A percentile compares a stretch with the other conserved stretches of the same genome.
These are phyloP conservation scores for Brachyhypopomus occidentalis DNA, from an alignment of 2,113 vertebrate species.

Conservation along the genomic window DNA sequence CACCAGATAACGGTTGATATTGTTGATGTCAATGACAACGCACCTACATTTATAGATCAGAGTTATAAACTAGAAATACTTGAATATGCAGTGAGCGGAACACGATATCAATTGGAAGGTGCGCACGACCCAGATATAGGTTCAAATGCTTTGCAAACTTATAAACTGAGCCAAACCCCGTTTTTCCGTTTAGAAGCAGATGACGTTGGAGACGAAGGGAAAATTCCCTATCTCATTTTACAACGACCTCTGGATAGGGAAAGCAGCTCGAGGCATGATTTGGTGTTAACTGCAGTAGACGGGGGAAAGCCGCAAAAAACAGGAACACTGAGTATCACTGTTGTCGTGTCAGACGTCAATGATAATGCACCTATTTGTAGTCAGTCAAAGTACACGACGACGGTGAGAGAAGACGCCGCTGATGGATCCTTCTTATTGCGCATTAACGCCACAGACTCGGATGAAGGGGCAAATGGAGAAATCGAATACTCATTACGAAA, in stretches of 20 bases:
- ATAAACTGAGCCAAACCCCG: conserved; percentile 65
- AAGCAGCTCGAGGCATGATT: conserved; percentile 52
- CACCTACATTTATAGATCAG: conserved; percentile 65
- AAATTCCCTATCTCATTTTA: conserved; percentile 70
- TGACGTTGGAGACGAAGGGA: conserved; percentile 72
- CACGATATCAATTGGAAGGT: conserved; percentile 70
- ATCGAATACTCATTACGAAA: conserved; percentile 68
- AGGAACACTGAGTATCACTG: conserved; percentile 63
- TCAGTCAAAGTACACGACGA: conserved; percentile 67
- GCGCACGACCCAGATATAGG: conserved; percentile 73
- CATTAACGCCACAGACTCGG: conserved; percentile 70
- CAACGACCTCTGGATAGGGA: conserved; percentile 73
- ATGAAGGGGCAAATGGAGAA: conserved; percentile 69
- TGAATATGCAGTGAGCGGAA: conserved; percentile 66
- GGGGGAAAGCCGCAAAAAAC: conserved; percentile 73
- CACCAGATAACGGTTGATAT: conserved; percentile 70
- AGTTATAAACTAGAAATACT: conserved; percentile 65
- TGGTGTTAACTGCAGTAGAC: conserved; percentile 71
- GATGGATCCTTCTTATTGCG: conserved; percentile 66
- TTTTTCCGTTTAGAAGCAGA: conserved; percentile 74
- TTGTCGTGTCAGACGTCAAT: conserved; percentile 69
- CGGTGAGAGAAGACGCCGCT: conserved; percentile 67
- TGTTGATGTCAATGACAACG: conserved; percentile 73
- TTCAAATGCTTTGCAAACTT: conserved; percentile 67
- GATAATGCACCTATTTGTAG: conserved; percentile 72